Evolutionary conservation across 2,888 invertebrate genomes (phyloP).

Genomic region (Agrochola lychnidis): DNA sequence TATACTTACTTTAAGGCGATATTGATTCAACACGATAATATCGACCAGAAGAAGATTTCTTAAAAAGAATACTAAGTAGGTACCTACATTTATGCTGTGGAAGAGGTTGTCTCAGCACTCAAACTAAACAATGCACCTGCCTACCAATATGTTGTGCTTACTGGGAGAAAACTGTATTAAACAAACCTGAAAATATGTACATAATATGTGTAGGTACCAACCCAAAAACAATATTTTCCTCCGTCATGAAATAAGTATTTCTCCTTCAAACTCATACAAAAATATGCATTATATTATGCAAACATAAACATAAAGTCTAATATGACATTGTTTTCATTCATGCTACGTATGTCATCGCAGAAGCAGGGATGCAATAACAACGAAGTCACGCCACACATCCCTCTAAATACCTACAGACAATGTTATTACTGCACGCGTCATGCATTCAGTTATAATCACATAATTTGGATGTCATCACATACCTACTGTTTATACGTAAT

Average conservation of each 20-base stretch:
- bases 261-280: not conserved
- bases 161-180: not conserved
- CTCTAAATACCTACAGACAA: conserved; percentile 68
- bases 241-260: not conserved
- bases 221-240: too few species aligned
- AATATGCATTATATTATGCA: conserved; percentile 19
- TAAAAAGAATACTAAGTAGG: not conserved
- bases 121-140: not conserved
- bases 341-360: conserved; percentile 67
- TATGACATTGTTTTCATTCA: conserved; percentile 65
- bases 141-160: not conserved
- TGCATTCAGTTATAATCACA: conserved; percentile 78
- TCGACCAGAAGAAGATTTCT: conserved; percentile 4
- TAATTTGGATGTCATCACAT: conserved; percentile 78
- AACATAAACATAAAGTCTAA: conserved; percentile 35
- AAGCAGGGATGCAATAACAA: conserved; percentile 71
- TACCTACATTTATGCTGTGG: not conserved
- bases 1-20: conserved; percentile 62
- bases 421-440: conserved; percentile 72
- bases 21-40: conserved; percentile 57
- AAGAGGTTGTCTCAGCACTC: not conserved
- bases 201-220: not conserved
- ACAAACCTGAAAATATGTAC: conserved; percentile 4
- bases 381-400: conserved; percentile 69
- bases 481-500: conserved; percentile 63